Base-by-base conservation (phyloP, 2,797 vertebrate species). In the Serranus cabrilla region DNA sequence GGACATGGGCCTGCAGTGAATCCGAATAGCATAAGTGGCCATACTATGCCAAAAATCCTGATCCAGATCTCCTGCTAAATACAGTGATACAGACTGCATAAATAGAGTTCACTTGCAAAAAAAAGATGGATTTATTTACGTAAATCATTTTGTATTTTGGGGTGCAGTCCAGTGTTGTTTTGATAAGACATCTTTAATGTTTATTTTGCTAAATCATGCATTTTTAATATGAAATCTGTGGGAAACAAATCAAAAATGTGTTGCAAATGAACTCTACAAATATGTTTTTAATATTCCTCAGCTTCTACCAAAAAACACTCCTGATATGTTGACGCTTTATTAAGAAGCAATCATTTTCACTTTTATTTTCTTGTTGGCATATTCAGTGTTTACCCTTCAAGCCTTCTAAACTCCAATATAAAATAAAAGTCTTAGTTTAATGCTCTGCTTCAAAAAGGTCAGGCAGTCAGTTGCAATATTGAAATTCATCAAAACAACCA, bases 361-460 rank as follows among this genome's bases (percentile, higher is more conserved):
- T 14, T 21, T 16, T 1, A 16, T 8, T 46, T 51, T 46, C 34
- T 45, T 31, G 27, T 6, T 12, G 11, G 2, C 46, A 42, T 55
- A 55, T 63, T 43, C 42, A 21, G 49, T 27, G 11, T 25, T 58
- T 20, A 27, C 7, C 16, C 25, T 9, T 51, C 0, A n/a, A 18
- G 10, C 4, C n/a, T 34, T 57, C 0, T 31, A 14, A 10, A 45
- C 34, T 39, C 12, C 23, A 45, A 21, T 39, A 14, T 20, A 25
- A 31, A 18, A 37, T 68, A n/a, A 18, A 43, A 42, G 11, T 68
- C 4, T 40, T 20, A 8, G 11, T 40, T 62, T n/a, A 11, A n/a
- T 40, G 31, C 18, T 14, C 18, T 2, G n/a, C 34, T 55, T 47
- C 11, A 47, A 43, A 65, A 74, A n/a, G 25, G 27, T 72, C 27